Base-by-base conservation (phyloP, 1,140 invertebrate genomes). In the Phymorhynchus buccinoides region DNA sequence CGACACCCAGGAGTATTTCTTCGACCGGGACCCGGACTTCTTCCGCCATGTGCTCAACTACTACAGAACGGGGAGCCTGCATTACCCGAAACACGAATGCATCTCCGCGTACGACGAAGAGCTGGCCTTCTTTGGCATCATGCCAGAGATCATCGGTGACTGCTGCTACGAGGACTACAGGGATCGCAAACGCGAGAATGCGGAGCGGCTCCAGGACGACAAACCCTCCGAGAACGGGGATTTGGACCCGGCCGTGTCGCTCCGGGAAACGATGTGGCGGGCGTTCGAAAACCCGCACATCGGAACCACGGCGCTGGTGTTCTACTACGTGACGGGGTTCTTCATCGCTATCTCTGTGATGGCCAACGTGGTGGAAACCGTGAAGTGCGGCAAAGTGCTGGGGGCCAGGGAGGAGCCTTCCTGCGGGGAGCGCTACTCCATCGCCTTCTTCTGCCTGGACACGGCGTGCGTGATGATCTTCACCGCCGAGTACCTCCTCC, bases 381-480 rank as follows among this genome's bases (percentile, higher is more conserved):
- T 93, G 42, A 90, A 91, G 56, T 92, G 91, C 85, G 93, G 90
- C 78, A 85, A 85, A 77, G 89, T 91, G 71, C 89, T 96, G 96
- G 79, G 96, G 95, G 93, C 94, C 96, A 90, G 96, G 77, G 96
- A 97, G 83, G 97, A 96, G 0, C 94, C 98, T 85, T 96, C 98
- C 0, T 99, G 98, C 93, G 99, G 99, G 62, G 98, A 99, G 93
- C 96, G 97, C 80, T 99, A 98, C 94, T 98, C 99, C 94, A 97
- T 98, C 88, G 97, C 98, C 82, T 99, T 99, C 95, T 99, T 99
- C 95, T 99, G 98, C 93, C 94, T 99, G 92, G 99, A 99, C 94
- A 99, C 99, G 6, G 99, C 99, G 84, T 99, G 99, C 94, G 99
- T 99, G 78, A 99, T 99, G 97, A 99, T 99, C 89, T 99, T 99